Evolutionary conservation across 2,888 invertebrate genomes (phyloP).

Genomic region (Cataglyphis rosenhaueri): DNA sequence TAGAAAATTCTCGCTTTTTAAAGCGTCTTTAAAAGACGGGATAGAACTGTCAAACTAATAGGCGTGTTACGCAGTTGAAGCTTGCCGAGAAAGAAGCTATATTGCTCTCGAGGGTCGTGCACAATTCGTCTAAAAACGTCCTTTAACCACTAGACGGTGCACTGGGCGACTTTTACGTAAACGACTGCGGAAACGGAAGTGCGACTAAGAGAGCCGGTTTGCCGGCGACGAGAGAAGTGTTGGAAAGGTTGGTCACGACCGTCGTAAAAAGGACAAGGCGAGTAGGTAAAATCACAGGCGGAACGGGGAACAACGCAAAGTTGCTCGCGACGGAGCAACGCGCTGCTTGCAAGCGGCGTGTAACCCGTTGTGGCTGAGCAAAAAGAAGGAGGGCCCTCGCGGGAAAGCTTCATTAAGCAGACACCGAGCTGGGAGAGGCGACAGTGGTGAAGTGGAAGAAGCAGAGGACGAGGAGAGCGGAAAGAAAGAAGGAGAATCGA

Average conservation of each 20-base stretch:
- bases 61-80: constrained; percentile 23
- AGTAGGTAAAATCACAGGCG: constrained; percentile 31
- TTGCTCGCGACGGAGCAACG: constrained; percentile 66
- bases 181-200: constrained; percentile 47
- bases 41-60: constrained; percentile 24
- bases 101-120: constrained; percentile 19
- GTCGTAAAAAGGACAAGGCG: constrained; percentile 49
- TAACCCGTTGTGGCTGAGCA: constrained; percentile 68
- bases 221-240: constrained; percentile 48
- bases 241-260: constrained; percentile 32
- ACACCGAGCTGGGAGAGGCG: constrained; percentile 72
- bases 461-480: constrained; percentile 14
- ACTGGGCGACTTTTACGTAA: constrained; percentile 37
- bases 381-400: constrained; percentile 79
- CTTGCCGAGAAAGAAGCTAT: constrained; percentile 14
- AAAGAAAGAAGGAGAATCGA: not conserved
- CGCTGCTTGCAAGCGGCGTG: constrained; percentile 64
- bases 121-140: constrained; percentile 20
- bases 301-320: constrained; percentile 43
- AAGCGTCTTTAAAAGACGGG: not conserved
- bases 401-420: constrained; percentile 83
- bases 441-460: constrained; percentile 56
- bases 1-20: constrained; percentile 8
- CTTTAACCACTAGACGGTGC: constrained; percentile 33
- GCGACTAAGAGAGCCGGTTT: constrained; percentile 20